Evolutionary conservation across 37 sponge, comb jelly and placozoan species (phyloP), one percentile per base, ranked within the genome.

Genomic region (Cladorhizidae sp.): DNA sequence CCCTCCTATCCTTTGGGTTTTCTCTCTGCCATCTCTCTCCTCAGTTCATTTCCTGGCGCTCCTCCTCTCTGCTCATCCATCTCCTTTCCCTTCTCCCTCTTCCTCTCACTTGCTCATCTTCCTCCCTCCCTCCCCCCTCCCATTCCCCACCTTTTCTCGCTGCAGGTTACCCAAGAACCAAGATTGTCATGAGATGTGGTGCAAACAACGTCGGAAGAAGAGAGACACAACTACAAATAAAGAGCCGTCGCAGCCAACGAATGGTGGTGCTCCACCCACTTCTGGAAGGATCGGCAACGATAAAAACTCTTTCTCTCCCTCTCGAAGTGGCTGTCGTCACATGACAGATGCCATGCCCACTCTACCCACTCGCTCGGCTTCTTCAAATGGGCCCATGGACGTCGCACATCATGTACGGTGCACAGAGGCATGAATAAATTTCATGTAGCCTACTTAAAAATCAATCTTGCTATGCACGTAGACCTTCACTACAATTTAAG

Each of bases 131-230:
- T 33, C 67, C 32, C 36, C 11, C 36, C 32, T 12, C 36, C 67
- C 36, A 32, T 9, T 22, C 28, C 36, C 36, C 36, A 9, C 36
- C 23, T 40, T 23, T 50, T 26, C 18, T 25, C 38, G 49, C 62
- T 57, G n/a, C 69, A 94, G 93, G 59, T 81, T 94, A 18, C 98
- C 95, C 22, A 89, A 83, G 67, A 43, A 76, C 52, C 98, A 98
- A 70, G 98, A 98, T 81, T 98, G 98, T 54, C 98, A 98, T 64
- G 98, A 98, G 72, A 85, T 98, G 92, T 98, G 96, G 98, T 83
- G 84, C 41, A 95, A 86, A 76, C 86, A 90, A 74, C 75, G 80
- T 29, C 84, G 88, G 51, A 84, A 89, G 67, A 95, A 89, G 75
- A 81, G 76, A 23, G 88, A 88, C 22, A 57, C 61, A 40, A 67